phyloP scores from a whole-genome alignment of 2,797 vertebrate species.

The Myoxocephalus aenaeus region DNA sequence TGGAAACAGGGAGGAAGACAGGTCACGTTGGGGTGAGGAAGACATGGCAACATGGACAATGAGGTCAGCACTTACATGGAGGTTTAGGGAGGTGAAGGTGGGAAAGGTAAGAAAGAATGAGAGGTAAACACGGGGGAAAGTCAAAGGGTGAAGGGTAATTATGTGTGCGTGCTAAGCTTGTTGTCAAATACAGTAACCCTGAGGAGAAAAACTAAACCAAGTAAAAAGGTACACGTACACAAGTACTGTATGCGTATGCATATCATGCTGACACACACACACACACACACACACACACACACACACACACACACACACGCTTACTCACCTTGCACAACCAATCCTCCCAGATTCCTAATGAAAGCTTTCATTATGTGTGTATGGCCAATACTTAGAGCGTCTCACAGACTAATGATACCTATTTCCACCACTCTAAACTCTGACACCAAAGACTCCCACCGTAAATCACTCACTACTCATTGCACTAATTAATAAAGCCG shows the following conservation, averaged over 20 bases:
- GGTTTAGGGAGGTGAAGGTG: not conserved
- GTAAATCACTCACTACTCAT: constrained; percentile 78
- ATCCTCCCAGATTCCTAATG: constrained; percentile 69
- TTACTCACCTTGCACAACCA: constrained; percentile 42
- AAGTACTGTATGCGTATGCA: not conserved
- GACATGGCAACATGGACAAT: not conserved
- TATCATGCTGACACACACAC: constrained; percentile 13
- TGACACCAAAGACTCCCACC: constrained; percentile 79
- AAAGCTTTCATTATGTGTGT: constrained; percentile 80
- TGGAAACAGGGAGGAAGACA: not conserved
- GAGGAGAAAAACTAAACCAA: constrained; percentile 44
- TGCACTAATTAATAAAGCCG: constrained; percentile 79
- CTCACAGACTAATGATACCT: constrained; percentile 80
- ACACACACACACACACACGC: constrained; percentile 17
- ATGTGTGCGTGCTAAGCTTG: constrained; percentile 2
- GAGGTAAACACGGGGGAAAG: constrained; percentile 20
- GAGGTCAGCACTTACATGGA: not conserved
- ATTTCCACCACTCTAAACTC: constrained; percentile 75
- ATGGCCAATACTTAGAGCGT: constrained; percentile 77
- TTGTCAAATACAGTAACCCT: constrained; percentile 62
- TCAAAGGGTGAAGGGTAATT: not conserved
- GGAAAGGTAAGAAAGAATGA: not conserved
- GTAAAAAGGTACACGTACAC: constrained; percentile 4
- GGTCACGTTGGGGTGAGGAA: constrained; percentile 4
- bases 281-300: constrained; percentile 1